Evolutionary conservation across 1,140 invertebrate species (phyloP).

Genomic region (Heliothis subflexa): DNA sequence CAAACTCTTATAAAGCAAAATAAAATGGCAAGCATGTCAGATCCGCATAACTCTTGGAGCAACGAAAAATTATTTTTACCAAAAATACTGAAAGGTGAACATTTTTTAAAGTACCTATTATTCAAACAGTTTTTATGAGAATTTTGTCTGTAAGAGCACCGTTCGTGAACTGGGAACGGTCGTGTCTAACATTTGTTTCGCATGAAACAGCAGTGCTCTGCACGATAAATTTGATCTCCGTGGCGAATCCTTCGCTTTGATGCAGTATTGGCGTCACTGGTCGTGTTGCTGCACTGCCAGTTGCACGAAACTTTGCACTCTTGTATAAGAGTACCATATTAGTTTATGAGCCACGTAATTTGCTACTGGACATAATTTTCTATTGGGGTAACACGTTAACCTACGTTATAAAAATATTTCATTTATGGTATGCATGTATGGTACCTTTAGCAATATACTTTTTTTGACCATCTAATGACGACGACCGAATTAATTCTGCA

Average conservation of each 20-base stretch:
- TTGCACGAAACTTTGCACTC: background rate
- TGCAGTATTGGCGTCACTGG: slow-evolving; percentile 38
- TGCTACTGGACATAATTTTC: background rate
- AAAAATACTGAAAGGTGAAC: slow-evolving; percentile 38
- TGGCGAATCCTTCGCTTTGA: slow-evolving; percentile 57
- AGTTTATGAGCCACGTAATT: slow-evolving; percentile 3
- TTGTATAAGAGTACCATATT: background rate
- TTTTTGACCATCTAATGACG: too few species aligned
- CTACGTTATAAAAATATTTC: too few species aligned
- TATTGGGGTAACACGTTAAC: too few species aligned
- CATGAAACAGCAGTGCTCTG: slow-evolving; percentile 47
- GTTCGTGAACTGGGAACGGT: slow-evolving; percentile 54
- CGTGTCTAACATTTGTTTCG: slow-evolving; percentile 58
- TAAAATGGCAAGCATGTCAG: too few species aligned
- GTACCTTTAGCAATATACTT: too few species aligned
- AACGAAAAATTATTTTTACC: too few species aligned
- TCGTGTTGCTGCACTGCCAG: slow-evolving; percentile 13
- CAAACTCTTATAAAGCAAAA: too few species aligned
- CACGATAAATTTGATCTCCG: slow-evolving; percentile 62
- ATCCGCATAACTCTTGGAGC: too few species aligned
- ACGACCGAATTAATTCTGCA: too few species aligned
- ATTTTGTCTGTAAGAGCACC: slow-evolving; percentile 44
- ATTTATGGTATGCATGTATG: too few species aligned
- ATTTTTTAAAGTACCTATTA: slow-evolving; percentile 39
- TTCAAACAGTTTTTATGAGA: slow-evolving; percentile 43